Evolutionary conservation across 1,140 invertebrate genomes (phyloP), one percentile per base, ranked within the genome.

Genomic region (Patella vulgata): DNA sequence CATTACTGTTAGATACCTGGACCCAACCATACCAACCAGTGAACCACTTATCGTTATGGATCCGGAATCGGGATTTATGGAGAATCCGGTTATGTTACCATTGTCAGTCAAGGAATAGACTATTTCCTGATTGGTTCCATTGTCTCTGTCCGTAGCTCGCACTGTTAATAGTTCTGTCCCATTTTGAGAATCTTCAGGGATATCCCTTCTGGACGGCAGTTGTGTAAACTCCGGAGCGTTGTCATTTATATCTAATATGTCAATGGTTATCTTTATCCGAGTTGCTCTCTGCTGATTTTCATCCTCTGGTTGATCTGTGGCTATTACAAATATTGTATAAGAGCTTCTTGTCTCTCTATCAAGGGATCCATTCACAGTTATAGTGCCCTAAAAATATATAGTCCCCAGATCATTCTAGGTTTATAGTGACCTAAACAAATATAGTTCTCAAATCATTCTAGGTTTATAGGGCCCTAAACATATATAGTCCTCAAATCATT

Each of bases 1-100:
- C 36, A 59, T 33, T 6, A 73, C 59, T 2, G 47, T 67, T 12
- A 73, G 36, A 17, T 46, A 33, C 12, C 47, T 27, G 21, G 40
- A 11, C 3, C 71, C 71, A 39, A 52, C 39, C n/a, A 55, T 43
- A n/a, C 55, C 65, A 31, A 57, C 59, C 42, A 73, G 57, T 14
- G 50, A 55, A 1, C 11, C 12, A 19, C 44, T 58, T 14, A 68
- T 33, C 25, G 3, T 33, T 1, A 73, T 31, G 0, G 51, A 31
- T 2, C 63, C 68, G 4, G 58, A 36, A 1, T 2, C 27, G 21
- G 3, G 39, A 3, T 36, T 40, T 8, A 70, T 55, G 30, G 21
- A 28, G 36, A 70, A 70, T 12, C 56, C 40, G 47, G 53, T 47
- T 8, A 57, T 36, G 33, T 65, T 58, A 9, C 47, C 48, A 9